These are phyloP conservation scores for Lycopodina hypogea DNA, from an alignment of 37 sponge, comb jelly and placozoan genomes.

Conservation along the genomic window DNA sequence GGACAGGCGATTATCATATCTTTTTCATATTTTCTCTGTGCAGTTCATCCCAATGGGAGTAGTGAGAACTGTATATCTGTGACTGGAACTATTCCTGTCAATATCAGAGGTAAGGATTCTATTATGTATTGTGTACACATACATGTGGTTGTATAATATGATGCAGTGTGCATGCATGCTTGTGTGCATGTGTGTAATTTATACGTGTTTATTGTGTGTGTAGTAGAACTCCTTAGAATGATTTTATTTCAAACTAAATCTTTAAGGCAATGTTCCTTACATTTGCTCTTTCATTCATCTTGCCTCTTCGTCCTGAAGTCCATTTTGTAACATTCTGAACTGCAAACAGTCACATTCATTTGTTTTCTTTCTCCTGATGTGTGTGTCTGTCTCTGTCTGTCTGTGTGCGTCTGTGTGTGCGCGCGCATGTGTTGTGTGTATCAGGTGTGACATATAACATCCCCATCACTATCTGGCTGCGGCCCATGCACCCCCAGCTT, in stretches of 20 bases:
- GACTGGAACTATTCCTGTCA: constrained; percentile 84
- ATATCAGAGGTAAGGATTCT: constrained; percentile 68
- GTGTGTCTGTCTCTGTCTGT: too few species aligned
- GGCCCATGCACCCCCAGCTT: constrained; percentile 66
- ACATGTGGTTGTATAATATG: background rate
- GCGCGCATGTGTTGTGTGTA: too few species aligned
- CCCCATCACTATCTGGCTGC: constrained; percentile 85
- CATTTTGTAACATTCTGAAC: too few species aligned
- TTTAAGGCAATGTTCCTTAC: too few species aligned
- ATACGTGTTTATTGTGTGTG: too few species aligned
- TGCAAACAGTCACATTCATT: too few species aligned
- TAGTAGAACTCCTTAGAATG: too few species aligned
- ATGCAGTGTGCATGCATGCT: background rate
- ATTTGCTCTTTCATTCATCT: too few species aligned
- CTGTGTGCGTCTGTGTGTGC: too few species aligned
- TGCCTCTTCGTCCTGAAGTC: too few species aligned
- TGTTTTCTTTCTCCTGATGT: too few species aligned
- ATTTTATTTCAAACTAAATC: too few species aligned
- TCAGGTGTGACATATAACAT: constrained; percentile 93
- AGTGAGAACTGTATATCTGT: constrained; percentile 59
- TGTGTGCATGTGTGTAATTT: constrained; percentile 3
- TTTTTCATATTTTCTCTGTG: background rate
- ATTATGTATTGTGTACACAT: background rate
- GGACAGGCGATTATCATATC: background rate
- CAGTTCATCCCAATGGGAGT: constrained; percentile 39